phyloP scores from a whole-genome alignment of 1,140 invertebrate species.

The Schlechtendalia chinensis region DNA sequence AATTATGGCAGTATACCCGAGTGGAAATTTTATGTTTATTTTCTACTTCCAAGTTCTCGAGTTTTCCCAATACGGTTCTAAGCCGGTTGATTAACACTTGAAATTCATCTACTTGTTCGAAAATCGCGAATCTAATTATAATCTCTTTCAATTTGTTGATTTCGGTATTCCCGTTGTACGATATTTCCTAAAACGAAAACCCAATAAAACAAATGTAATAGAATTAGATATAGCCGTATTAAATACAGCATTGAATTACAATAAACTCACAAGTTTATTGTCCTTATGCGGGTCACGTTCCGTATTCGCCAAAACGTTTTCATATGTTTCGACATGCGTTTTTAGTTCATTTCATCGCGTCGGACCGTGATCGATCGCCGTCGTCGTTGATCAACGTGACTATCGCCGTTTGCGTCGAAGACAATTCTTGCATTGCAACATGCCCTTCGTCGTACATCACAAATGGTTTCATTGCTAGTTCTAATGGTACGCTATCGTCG shows the following conservation, averaged over 20 bases:
- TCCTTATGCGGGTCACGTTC: too few species aligned
- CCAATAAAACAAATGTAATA: too few species aligned
- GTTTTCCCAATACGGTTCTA: neutral
- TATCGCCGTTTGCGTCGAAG: slow-evolving; percentile 2
- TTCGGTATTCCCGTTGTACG: neutral
- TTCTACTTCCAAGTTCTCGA: neutral
- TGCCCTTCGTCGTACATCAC: neutral
- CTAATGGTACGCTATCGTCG: slow-evolving; percentile 20
- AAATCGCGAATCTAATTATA: neutral
- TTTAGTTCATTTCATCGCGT: neutral
- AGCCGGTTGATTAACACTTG: neutral
- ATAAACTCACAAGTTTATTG: neutral
- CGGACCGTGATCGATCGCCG: neutral
- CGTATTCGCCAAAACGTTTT: neutral
- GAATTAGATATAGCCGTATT: too few species aligned
- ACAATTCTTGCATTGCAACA: slow-evolving; percentile 12
- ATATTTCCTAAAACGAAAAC: neutral
- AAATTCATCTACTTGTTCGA: slow-evolving; percentile 7
- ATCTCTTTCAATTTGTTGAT: neutral
- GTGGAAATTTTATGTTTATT: neutral
- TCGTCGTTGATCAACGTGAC: neutral
- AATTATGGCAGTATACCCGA: slow-evolving; percentile 5
- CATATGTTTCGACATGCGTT: neutral
- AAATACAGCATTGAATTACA: too few species aligned
- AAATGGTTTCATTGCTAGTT: slow-evolving; percentile 23